Evolutionary conservation across 1,140 invertebrate genomes (phyloP).

Genomic region (Pogonus chalceus): DNA sequence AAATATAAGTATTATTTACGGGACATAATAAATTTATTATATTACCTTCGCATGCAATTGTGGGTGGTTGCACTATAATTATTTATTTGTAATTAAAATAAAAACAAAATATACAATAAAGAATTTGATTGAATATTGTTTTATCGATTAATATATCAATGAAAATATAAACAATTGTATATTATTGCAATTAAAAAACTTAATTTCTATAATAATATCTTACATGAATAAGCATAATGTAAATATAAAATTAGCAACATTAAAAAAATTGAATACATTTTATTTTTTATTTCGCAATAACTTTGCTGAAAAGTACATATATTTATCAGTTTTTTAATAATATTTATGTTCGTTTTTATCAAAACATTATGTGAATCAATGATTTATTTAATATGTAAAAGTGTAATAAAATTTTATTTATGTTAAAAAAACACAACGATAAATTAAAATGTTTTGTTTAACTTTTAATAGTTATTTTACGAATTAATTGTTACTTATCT

Average conservation of each 20-base stretch:
- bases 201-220: neutral
- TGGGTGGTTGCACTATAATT: neutral
- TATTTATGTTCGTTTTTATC: too few species aligned
- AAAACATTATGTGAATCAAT: too few species aligned
- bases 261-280: too few species aligned
- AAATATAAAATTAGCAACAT: neutral
- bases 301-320: too few species aligned
- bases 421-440: too few species aligned
- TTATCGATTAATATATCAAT: neutral
- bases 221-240: neutral
- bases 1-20: neutral
- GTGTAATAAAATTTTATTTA: too few species aligned
- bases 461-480: too few species aligned
- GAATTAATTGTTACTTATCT: too few species aligned
- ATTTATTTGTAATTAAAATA: neutral
- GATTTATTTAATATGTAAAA: too few species aligned
- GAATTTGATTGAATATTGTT: neutral
- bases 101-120: neutral
- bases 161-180: neutral
- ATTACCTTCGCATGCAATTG: neutral
- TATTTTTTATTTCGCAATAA: too few species aligned
- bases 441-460: too few species aligned
- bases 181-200: neutral
- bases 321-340: too few species aligned
- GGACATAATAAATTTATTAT: neutral